Conservation (phyloP, 2,113 vertebrate species). For the Corydoras maculifer region DNA sequence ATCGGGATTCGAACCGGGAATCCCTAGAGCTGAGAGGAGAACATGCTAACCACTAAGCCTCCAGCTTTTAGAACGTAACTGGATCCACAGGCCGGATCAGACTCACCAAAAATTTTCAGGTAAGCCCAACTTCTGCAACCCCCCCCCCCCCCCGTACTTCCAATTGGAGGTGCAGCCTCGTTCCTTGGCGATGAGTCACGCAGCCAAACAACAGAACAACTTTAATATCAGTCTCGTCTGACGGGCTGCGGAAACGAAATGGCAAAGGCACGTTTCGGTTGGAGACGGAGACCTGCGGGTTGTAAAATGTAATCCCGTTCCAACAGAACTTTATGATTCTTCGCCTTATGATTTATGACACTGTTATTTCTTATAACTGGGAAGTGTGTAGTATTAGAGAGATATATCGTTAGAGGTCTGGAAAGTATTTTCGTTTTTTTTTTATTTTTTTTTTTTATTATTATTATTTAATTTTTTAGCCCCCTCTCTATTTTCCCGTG, state of each 20-base stretch:
- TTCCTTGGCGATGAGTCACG: too few relatives aligned
- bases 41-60: too few relatives aligned
- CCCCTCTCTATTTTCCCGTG: neutral
- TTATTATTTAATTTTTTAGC: too few relatives aligned
- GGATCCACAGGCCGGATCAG: too few relatives aligned
- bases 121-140: too few relatives aligned
- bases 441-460: too few relatives aligned
- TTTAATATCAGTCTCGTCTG: conserved; percentile 18
- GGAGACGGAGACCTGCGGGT: conserved; percentile 9
- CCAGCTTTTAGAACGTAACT: too few relatives aligned
- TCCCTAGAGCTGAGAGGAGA: too few relatives aligned
- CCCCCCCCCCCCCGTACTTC: too few relatives aligned
- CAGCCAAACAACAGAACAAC: conserved; percentile 17
- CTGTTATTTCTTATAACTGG: conserved; percentile 37
- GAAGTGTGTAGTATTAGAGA: conserved; percentile 37
- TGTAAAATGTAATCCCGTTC: conserved; percentile 37
- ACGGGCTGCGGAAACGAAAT: neutral
- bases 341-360: conserved; percentile 40
- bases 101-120: too few relatives aligned
- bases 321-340: conserved; percentile 38
- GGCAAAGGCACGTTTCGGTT: conserved; percentile 23
- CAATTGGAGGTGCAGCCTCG: too few relatives aligned
- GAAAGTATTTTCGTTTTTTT: conserved; percentile 20
- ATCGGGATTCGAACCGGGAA: too few relatives aligned
- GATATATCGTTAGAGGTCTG: conserved; percentile 40